A percentile compares a stretch with the other conserved stretches of the same genome.
These are phyloP conservation scores for Fragum fragum DNA, from an alignment of 2,888 invertebrate species.

Conservation along the genomic window DNA sequence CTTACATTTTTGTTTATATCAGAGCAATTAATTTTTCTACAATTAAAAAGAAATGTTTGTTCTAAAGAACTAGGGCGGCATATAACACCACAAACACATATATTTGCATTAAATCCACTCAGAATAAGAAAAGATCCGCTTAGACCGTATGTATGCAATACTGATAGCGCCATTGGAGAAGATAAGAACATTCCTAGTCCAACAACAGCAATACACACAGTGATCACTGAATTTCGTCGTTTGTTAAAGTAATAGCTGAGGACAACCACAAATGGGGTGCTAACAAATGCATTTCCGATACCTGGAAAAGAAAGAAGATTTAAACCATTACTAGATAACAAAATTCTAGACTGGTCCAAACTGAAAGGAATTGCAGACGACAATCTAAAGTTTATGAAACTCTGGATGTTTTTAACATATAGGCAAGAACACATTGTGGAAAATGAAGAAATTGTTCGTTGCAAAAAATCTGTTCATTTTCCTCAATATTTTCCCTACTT, in stretches of 20 bases:
- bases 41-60: conserved; percentile 18
- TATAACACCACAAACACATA: conserved; percentile 61
- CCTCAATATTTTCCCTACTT: too few relatives aligned
- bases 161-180: conserved; percentile 57
- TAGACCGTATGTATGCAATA: conserved; percentile 54
- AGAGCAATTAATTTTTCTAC: too few relatives aligned
- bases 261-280: conserved; percentile 55
- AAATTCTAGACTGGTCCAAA: too few relatives aligned
- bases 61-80: conserved; percentile 59
- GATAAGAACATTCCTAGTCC: conserved; percentile 66
- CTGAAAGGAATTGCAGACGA: too few relatives aligned
- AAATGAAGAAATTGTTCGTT: too few relatives aligned
- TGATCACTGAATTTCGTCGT: conserved; percentile 53
- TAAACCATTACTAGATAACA: too few relatives aligned
- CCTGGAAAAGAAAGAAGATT: conserved; percentile 55
- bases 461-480: too few relatives aligned
- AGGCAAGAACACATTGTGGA: too few relatives aligned
- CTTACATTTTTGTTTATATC: neutral
- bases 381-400: too few relatives aligned
- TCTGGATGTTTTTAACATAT: too few relatives aligned
- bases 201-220: conserved; percentile 47
- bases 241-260: conserved; percentile 67
- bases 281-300: conserved; percentile 58
- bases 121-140: conserved; percentile 63
- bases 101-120: conserved; percentile 56